phyloP scores from a whole-genome alignment of 2,113 vertebrate species.

The Myiagra hebetior region DNA sequence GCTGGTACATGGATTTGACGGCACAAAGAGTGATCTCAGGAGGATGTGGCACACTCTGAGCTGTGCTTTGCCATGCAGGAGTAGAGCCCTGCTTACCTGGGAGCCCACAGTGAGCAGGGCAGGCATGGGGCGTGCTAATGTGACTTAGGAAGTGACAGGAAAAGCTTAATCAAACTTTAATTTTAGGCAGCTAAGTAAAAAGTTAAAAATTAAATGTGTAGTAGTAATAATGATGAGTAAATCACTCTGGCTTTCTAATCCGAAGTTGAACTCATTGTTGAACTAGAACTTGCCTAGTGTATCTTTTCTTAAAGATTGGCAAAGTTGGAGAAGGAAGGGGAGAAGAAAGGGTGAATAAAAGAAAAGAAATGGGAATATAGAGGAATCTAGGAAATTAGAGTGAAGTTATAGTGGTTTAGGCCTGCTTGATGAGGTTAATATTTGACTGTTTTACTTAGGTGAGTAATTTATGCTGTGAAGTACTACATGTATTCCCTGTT shows the following conservation, averaged over 20 bases:
- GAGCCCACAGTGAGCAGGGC: background rate
- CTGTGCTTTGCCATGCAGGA: background rate
- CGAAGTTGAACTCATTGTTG: background rate
- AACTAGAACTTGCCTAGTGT: background rate
- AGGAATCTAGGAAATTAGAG: background rate
- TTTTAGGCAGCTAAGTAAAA: background rate
- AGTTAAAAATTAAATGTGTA: background rate
- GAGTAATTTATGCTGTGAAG: background rate
- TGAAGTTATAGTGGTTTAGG: accelerated
- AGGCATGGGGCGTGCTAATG: accelerated
- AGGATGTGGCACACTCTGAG: background rate
- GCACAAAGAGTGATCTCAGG: background rate
- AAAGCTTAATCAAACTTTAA: background rate
- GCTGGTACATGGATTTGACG: background rate
- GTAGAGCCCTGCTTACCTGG: too few relatives aligned
- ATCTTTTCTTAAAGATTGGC: background rate
- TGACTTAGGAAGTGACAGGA: background rate
- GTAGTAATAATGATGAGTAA: background rate
- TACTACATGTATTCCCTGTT: accelerated
- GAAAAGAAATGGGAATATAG: background rate
- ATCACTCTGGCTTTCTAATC: background rate
- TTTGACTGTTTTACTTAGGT: background rate
- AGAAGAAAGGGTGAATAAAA: background rate
- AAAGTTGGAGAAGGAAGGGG: background rate
- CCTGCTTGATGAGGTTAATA: background rate